Evolutionary conservation across 2,888 invertebrate genomes (phyloP).

Genomic region (Syrphus vitripennis): DNA sequence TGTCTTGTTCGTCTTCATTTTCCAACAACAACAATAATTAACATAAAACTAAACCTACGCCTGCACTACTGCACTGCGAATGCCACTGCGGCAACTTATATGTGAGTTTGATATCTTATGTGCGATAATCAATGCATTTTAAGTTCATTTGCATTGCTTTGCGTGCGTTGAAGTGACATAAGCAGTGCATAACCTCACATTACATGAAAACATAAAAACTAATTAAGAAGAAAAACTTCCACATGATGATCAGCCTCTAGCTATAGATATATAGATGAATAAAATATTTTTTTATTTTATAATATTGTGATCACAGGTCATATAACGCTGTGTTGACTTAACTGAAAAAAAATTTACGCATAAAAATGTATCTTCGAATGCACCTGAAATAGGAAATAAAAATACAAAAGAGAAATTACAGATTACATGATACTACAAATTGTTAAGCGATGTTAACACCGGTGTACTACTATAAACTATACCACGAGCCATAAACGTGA

Average conservation of each 20-base stretch:
- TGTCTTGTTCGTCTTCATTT: constrained; percentile 11
- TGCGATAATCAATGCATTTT: constrained; percentile 22
- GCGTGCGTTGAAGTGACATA: constrained; percentile 49
- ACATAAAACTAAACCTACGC: background rate
- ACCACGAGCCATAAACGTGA: constrained; percentile 25
- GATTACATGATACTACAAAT: constrained; percentile 57
- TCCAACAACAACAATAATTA: background rate
- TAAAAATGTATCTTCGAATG: constrained; percentile 12
- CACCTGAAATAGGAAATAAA: constrained; percentile 48
- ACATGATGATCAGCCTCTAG: background rate
- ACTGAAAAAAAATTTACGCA: constrained; percentile 45
- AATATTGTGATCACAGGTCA: background rate
- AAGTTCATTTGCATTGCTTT: constrained; percentile 22
- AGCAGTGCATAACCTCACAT: constrained; percentile 34
- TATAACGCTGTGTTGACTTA: background rate
- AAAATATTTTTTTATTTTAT: background rate
- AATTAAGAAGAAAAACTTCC: constrained; percentile 50
- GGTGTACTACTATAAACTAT: background rate
- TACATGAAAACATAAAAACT: constrained; percentile 39
- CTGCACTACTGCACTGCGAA: background rate
- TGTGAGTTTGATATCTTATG: background rate
- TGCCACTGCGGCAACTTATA: too few species aligned
- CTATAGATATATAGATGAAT: background rate
- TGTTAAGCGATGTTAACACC: constrained; percentile 28
- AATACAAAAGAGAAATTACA: constrained; percentile 63